Base-by-base conservation (phyloP, 1,140 invertebrate species). In the Scaptomyza montana region DNA sequence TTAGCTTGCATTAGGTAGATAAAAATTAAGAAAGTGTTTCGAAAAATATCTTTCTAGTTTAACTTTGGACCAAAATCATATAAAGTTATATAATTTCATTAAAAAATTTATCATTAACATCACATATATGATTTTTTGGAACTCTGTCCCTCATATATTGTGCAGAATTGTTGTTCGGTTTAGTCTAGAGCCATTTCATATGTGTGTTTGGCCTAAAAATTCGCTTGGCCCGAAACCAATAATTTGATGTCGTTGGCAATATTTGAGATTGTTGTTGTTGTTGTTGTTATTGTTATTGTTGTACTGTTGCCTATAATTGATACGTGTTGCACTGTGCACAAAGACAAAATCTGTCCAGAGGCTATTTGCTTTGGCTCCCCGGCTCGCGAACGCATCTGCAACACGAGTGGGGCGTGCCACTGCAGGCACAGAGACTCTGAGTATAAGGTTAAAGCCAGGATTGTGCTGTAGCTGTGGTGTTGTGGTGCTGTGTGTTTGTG, bases 311-410 rank as follows among this genome's bases (percentile, higher is more conserved):
- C 64, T 62, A 82, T 89, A 87, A 89, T 79, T 87, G 84, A 89
- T 87, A 89, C 73, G 79, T 89, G 82, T 78, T 87, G 84, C 84
- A 79, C 77, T 77, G 84, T 66, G 72, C 84, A 69, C 84, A 87
- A 84, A 87, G 84, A 87, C 84, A 87, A 87, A 79, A 89, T 87
- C 79, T 89, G 79, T 54, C 84, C 64, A 68, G 47, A 33, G 79
- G 84, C 84, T 87, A 77, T 87, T 89, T 87, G 76, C 79, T 87
- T 89, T 87, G 60, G 69, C 73, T 74, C 49, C 67, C 71, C 61
- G 66, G 68, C 77, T 79, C 25, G 53, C 49, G 33, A 57, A 68
- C 67, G 67, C 72, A 70, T 74, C 67, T 67, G 77, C 74, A 64
- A 73, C 78, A 82, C 68, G 59, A 78, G 78, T 79, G 75, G 78